Conservation (phyloP, 2,113 vertebrate genomes). For the Solenodon paradoxus region DNA sequence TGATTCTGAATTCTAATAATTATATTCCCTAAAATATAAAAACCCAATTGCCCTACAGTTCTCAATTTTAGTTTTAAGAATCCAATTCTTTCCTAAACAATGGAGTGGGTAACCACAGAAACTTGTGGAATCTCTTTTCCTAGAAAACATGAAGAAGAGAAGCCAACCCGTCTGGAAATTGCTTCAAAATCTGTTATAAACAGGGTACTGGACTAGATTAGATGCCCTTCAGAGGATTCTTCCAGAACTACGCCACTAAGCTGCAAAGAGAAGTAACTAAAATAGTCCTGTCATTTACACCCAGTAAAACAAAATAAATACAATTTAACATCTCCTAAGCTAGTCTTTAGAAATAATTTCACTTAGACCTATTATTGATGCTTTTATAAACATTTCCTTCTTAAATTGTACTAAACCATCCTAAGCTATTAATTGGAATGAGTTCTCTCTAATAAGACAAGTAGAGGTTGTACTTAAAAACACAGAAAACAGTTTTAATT, state of each 20-base stretch:
- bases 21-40: conserved; percentile 55
- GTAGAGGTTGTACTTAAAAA: neutral
- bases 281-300: conserved; percentile 43
- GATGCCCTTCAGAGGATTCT: neutral
- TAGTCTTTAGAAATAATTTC: conserved; percentile 12
- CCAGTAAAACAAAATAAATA: conserved; percentile 41
- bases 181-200: conserved; percentile 30
- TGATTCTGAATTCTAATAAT: conserved; percentile 54
- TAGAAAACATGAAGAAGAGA: conserved; percentile 69
- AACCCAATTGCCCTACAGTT: conserved; percentile 22
- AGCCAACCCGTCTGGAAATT: conserved; percentile 61
- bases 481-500: neutral
- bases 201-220: neutral
- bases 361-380: neutral
- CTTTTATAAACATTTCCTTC: conserved; percentile 39
- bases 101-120: conserved; percentile 68
- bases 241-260: neutral
- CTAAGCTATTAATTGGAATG: conserved; percentile 15
- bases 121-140: conserved; percentile 69
- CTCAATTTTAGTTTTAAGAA: conserved; percentile 63
- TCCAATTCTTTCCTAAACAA: conserved; percentile 62
- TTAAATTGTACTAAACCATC: neutral
- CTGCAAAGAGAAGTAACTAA: conserved; percentile 32
- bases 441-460: conserved; percentile 10
- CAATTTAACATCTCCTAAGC: conserved; percentile 26